Evolutionary conservation across 2,113 vertebrate species (phyloP), one percentile per base, ranked within the genome.

Genomic region (Noctilio leporinus): DNA sequence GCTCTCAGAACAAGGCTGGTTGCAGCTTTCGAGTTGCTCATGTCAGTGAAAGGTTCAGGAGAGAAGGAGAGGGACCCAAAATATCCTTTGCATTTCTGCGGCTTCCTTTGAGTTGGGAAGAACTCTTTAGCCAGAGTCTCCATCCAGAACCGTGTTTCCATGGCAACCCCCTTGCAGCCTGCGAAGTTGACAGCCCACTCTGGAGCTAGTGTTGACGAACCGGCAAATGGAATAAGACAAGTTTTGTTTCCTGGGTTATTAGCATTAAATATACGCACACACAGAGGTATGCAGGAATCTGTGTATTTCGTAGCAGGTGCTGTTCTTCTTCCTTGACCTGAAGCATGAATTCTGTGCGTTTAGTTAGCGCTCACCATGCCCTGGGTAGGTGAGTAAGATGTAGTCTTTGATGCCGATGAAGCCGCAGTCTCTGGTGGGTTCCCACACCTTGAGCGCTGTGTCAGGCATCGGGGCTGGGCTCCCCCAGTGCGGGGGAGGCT

Each of bases 121-220:
- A 87, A 64, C 95, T 96, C 92, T 97, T 96, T 88, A 95, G 95
- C 96, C 95, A 95, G 89, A 96, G 95, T 93, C 87, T 93, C 84
- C 90, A 96, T 97, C 97, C 96, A 97, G 97, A 97, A 98, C 95
- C 97, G 94, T n/a, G 97, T 98, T 98, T 91, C 98, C 96, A 97
- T 97, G 93, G 98, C 97, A 98, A 98, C 98, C 0, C 0, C 4
- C 96, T 98, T 93, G 96, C 97, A 96, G 97, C 95, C 94, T 94
- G 92, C 93, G 94, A 91, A 96, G 95, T 97, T 96, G 24, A 97
- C 96, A 96, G 93, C 70, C 2, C 83, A 88, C 87, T 97, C 96
- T 65, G 95, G 96, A 97, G 89, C 92, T 93, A 93, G 95, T 97
- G 93, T 92, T 1, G 0, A 96, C 84, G 96, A 98, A 98, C 97